phyloP scores from a whole-genome alignment of 2,888 invertebrate species.

The Sabellastarte sp. region DNA sequence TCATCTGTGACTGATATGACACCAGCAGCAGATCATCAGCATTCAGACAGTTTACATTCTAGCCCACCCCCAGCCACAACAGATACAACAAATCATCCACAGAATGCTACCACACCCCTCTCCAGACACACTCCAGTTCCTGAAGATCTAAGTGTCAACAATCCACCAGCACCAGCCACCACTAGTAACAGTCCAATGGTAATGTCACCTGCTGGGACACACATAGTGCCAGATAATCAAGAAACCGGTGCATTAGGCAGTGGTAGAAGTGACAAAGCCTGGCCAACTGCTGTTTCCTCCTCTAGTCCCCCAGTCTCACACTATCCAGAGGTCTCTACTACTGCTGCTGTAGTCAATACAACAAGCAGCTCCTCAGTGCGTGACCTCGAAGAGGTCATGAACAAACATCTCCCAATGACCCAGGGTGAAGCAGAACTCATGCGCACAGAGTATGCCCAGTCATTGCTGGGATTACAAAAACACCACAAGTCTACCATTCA shows the following conservation, averaged over 20 bases:
- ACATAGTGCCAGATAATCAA: background rate
- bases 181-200: background rate
- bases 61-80: no score
- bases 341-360: background rate
- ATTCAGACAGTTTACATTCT: background rate
- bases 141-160: background rate
- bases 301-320: background rate
- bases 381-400: slow-evolving; percentile 94
- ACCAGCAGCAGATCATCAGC: no score
- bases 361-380: slow-evolving; percentile 69
- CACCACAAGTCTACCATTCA: slow-evolving; percentile 68
- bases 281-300: background rate
- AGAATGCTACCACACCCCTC: background rate
- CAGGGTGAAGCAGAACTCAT: slow-evolving; percentile 14
- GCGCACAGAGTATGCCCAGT: slow-evolving; percentile 12
- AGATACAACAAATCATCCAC: no score
- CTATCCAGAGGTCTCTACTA: background rate
- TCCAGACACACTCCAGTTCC: background rate
- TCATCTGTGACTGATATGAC: background rate
- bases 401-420: slow-evolving; percentile 75
- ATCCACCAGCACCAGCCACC: no score
- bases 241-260: no score
- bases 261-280: background rate
- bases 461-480: slow-evolving; percentile 9
- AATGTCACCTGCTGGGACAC: background rate